These are phyloP conservation scores for Wasmannia auropunctata DNA, from an alignment of 1,140 invertebrate species.

Conservation along the genomic window DNA sequence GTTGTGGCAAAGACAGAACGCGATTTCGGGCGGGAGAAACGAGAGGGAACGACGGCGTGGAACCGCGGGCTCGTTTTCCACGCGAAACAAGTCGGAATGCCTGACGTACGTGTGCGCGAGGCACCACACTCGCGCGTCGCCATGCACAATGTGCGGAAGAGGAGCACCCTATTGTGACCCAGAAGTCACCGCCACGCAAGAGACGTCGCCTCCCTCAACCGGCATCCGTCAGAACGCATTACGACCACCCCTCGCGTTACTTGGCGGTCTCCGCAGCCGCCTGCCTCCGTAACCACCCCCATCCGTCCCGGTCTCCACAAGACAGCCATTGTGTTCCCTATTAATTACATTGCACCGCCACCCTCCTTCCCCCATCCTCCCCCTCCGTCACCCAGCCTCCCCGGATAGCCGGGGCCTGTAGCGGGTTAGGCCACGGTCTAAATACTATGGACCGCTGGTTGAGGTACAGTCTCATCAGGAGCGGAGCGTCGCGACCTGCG, in stretches of 20 bases:
- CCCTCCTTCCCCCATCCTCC: too few relatives aligned
- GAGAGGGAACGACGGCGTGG: background rate
- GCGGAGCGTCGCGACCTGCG: conserved; percentile 50
- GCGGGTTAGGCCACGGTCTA: conserved; percentile 73
- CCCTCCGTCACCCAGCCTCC: background rate
- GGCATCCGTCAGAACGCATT: conserved; percentile 78
- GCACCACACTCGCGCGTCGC: conserved; percentile 42
- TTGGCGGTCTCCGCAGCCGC: conserved; percentile 58
- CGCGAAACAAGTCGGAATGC: conserved; percentile 43
- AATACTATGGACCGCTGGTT: conserved; percentile 72
- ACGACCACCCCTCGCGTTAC: conserved; percentile 68
- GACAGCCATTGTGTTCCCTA: conserved; percentile 80
- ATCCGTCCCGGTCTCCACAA: conserved; percentile 73
- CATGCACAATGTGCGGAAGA: conserved; percentile 64
- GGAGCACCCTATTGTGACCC: conserved; percentile 75
- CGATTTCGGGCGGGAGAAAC: background rate
- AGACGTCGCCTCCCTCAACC: conserved; percentile 72
- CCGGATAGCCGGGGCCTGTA: conserved; percentile 58
- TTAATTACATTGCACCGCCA: conserved; percentile 79
- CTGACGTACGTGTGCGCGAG: conserved; percentile 48
- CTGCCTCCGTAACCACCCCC: conserved; percentile 58
- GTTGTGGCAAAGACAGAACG: conserved; percentile 7
- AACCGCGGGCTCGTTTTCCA: conserved; percentile 34
- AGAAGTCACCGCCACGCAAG: conserved; percentile 74
- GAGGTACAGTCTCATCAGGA: conserved; percentile 68